Conservation (phyloP, 2,888 invertebrate genomes). For the Abscondita cerata region DNA sequence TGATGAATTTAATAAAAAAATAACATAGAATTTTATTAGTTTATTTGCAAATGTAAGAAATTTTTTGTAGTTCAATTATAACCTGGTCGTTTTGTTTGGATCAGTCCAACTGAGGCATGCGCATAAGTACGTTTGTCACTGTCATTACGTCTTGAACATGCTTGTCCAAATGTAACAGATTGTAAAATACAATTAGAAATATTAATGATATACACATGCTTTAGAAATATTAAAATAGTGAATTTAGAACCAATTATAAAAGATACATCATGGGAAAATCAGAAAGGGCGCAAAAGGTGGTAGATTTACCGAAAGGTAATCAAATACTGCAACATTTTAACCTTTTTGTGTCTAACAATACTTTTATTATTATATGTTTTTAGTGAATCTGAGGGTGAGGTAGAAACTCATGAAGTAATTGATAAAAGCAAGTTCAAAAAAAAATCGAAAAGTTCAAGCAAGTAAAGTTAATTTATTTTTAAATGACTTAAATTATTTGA, state of each 20-base stretch:
- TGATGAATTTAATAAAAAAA: too few species aligned
- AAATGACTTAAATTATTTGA: too few species aligned
- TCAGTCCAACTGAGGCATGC: too few species aligned
- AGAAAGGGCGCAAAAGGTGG: conserved; percentile 82
- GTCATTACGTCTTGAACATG: not conserved
- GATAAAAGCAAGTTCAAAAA: conserved; percentile 50
- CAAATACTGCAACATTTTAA: conserved; percentile 47
- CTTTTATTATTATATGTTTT: conserved; percentile 46
- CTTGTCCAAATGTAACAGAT: conserved; percentile 4
- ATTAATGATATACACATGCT: conserved; percentile 45
- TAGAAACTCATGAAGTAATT: conserved; percentile 47
- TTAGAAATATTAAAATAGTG: conserved; percentile 45
- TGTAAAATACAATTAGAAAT: not conserved
- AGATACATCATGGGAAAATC: conserved; percentile 73
- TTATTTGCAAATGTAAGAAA: too few species aligned
- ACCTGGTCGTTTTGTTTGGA: too few species aligned
- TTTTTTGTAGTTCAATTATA: too few species aligned
- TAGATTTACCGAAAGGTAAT: conserved; percentile 77
- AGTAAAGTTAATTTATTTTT: conserved; percentile 42
- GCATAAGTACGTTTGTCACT: not conserved
- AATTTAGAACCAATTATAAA: conserved; percentile 40
- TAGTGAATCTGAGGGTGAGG: conserved; percentile 68
- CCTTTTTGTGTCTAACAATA: conserved; percentile 24
- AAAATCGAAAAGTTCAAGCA: conserved; percentile 49
- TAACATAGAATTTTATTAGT: too few species aligned